phyloP scores from a whole-genome alignment of 2,888 invertebrate genomes.

The Dasypogon diadema region DNA sequence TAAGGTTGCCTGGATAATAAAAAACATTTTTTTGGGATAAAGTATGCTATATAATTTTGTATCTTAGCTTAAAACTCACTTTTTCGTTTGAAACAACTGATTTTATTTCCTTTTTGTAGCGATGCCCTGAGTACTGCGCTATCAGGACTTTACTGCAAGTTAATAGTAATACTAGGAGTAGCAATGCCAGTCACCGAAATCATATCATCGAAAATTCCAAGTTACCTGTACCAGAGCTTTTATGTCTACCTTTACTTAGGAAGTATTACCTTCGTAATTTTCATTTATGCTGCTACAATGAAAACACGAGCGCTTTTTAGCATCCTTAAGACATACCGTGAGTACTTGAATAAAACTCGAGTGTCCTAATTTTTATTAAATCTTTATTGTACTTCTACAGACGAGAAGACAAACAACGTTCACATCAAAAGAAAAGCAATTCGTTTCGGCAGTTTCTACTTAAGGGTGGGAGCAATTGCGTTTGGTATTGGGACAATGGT shows the following conservation, averaged over 20 bases:
- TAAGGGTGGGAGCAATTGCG: slow-evolving; percentile 82
- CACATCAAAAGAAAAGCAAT: slow-evolving; percentile 67
- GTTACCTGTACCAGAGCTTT: slow-evolving; percentile 85
- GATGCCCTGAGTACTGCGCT: slow-evolving; percentile 80
- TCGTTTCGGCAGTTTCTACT: slow-evolving; percentile 88
- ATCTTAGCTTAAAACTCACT: too few species aligned
- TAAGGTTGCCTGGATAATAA: too few species aligned
- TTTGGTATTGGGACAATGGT: slow-evolving; percentile 77
- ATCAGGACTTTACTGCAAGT: slow-evolving; percentile 86
- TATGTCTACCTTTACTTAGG: slow-evolving; percentile 85
- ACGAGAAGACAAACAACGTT: slow-evolving; percentile 65
- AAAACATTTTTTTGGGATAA: too few species aligned
- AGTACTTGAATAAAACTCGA: slow-evolving; percentile 59
- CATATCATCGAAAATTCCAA: slow-evolving; percentile 81
- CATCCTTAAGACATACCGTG: slow-evolving; percentile 71
- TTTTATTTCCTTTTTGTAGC: slow-evolving; percentile 64
- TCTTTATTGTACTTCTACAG: slow-evolving; percentile 58
- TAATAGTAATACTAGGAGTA: slow-evolving; percentile 85
- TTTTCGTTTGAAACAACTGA: too few species aligned
- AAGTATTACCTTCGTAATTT: slow-evolving; percentile 81
- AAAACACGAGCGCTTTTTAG: slow-evolving; percentile 75
- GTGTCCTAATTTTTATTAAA: not conserved
- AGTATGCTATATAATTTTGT: too few species aligned
- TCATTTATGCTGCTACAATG: slow-evolving; percentile 77
- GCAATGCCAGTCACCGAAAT: slow-evolving; percentile 91